Base-by-base conservation (phyloP, 2,888 invertebrate genomes). In the Scaptomyza flava region DNA sequence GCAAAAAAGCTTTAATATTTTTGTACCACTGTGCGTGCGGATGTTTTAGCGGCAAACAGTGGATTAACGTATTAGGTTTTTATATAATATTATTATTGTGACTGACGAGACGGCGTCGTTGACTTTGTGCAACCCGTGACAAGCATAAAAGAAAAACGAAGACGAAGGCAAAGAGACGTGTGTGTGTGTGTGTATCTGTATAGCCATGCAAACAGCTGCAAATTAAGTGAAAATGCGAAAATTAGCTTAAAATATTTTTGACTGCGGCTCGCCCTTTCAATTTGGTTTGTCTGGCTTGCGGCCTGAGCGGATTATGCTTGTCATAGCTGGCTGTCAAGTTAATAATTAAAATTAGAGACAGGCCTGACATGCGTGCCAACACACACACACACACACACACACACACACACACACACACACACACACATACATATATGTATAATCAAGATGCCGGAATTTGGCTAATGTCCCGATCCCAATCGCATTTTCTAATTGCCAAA, bases 11-110 rank as follows among this genome's bases (percentile, higher is more conserved):
- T 17, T 17, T 1, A 17, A 17, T 17, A 17, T 17, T 17, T 17
- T 17, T 17, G 27, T n/a, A n/a, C 50, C 79, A 80, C 63, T 70
- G 87, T 83, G 70, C 67, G 47, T 36, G 20, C 14, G 47, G 41
- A 47, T 47, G 53, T 48, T 63, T 65, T 3, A 77, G 78, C 47
- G 75, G 70, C 81, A 77, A 84, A 86, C 27, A 88, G 84, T 84
- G 89, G 89, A 84, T 84, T 86, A 84, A 75, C 81, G 89, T 84
- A 86, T 84, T 84, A 86, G 86, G 83, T 87, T 84, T 84, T 83
- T 88, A 17, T 86, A 81, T 87, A 83, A 86, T 88, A 86, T 83
- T 87, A 86, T 88, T 88, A 80, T 87, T 88, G 79, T 80, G 83
- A 88, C 78, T 88, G 81, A 78, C 72, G 77, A 8, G 38, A 72